Percentiles rank a stretch among this genome's conserved stretches.
Conservation (phyloP, 1,140 invertebrate genomes). For the Panagrolaimus sp. region DNA sequence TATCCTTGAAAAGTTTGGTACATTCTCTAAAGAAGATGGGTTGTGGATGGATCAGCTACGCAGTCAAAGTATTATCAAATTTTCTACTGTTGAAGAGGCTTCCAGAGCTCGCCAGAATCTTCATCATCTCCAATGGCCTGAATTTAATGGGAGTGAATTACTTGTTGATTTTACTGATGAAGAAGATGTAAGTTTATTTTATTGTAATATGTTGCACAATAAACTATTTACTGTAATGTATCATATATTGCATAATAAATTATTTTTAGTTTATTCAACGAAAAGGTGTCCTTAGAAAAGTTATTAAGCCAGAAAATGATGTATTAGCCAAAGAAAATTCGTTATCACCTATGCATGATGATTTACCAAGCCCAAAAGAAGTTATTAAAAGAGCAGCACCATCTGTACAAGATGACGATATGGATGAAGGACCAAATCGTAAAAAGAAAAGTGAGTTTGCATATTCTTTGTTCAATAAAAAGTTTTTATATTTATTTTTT, state of each 20-base stretch:
- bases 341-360: no score
- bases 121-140: not conserved
- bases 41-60: not conserved
- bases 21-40: not conserved
- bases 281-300: not conserved
- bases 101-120: not conserved
- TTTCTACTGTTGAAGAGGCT: not conserved
- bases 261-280: not conserved
- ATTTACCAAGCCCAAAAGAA: no score
- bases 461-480: not conserved
- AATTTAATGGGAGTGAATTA: not conserved
- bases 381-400: no score
- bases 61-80: not conserved
- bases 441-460: not conserved
- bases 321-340: not conserved
- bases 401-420: not conserved
- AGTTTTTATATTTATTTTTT: not conserved
- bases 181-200: conserved; percentile 3
- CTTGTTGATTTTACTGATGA: not conserved
- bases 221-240: no score
- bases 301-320: not conserved
- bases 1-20: not conserved
- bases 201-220: no score
- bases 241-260: not conserved
- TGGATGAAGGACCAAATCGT: not conserved